Percentiles rank a stretch among this genome's conserved stretches.
Conservation (phyloP, 2,797 vertebrate species). For the Chanos chanos region DNA sequence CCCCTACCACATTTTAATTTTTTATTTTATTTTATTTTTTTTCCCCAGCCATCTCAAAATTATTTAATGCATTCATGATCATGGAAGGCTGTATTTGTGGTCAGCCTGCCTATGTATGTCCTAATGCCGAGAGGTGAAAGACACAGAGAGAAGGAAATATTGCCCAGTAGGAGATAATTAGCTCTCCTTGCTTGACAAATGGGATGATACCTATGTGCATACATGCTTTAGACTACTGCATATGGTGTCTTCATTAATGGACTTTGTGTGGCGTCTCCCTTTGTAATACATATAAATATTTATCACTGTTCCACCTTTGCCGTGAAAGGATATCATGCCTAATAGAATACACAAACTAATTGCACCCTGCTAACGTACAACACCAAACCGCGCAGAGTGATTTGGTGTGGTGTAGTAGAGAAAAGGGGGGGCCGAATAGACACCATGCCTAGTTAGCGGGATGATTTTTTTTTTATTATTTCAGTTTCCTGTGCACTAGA, state of each 20-base stretch:
- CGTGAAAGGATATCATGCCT: slow-evolving; percentile 38
- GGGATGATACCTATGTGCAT: slow-evolving; percentile 96
- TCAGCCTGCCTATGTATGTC: slow-evolving; percentile 89
- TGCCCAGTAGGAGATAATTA: slow-evolving; percentile 91
- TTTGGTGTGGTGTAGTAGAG: no score
- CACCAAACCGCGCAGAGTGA: no score
- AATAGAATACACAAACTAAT: slow-evolving; percentile 44
- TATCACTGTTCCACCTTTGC: slow-evolving; percentile 70
- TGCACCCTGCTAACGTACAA: no score
- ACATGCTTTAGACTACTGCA: slow-evolving; percentile 88
- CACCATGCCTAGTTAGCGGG: no score
- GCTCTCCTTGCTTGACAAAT: slow-evolving; percentile 96
- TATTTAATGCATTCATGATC: slow-evolving; percentile 99
- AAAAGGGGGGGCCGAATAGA: no score
- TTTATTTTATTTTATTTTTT: no score
- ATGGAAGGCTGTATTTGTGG: slow-evolving; percentile 88
- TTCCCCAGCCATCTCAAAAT: slow-evolving; percentile 88
- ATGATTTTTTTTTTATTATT: no score
- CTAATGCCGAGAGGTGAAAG: slow-evolving; percentile 95
- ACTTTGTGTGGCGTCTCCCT: slow-evolving; percentile 71
- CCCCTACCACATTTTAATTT: slow-evolving; percentile 90
- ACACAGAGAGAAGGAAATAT: slow-evolving; percentile 89
- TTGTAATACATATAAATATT: slow-evolving; percentile 83
- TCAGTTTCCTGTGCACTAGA: no score
- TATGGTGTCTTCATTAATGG: slow-evolving; percentile 88